Base-by-base conservation (phyloP, 2,113 vertebrate species). In the Solenodon paradoxus region DNA sequence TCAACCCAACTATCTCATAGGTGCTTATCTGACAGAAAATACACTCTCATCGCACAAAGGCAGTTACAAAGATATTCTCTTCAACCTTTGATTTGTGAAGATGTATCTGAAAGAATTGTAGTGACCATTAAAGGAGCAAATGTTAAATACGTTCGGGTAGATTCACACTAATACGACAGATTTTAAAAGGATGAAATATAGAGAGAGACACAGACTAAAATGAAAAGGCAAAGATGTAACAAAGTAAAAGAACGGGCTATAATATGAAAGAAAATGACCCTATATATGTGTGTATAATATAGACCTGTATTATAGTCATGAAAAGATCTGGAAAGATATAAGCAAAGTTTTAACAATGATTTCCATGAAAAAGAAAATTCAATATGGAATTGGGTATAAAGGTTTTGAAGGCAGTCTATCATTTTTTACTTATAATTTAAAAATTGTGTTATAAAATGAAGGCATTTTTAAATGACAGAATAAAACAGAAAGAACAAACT, bases 121-220 rank as follows among this genome's bases (percentile, higher is more conserved):
- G 61, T 80, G 26, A 93, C 87, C 30, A 86, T 86, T 88, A 93
- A 81, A 30, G 81, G 88, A 83, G 32, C 26, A 92, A 80, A 51
- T 85, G 68, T 69, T 88, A 89, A 81, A 63, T 93, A 89, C 10
- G 93, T 79, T 74, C 79, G 75, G 42, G 42, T 51, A 87, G 45
- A 87, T 45, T 94, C 40, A 88, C 66, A 45, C 24, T 87, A 85
- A 88, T 57, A 77, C 16, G 55, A 85, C 61, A 89, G 28, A 19
- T 80, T 92, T 87, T 55, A 51, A 85, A 94, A 75, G 57, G 16
- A 88, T 93, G 2, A 91, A 90, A 63, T 75, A n/a, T n/a, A n/a
- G n/a, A 74, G 24, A 88, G 55, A 19, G 26, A 45, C 1, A 68
- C 45, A 79, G 30, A 83, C 12, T 47, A 35, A 63, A 93, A 86